Percentiles rank a stretch among this genome's conserved stretches.
Evolutionary conservation across 1,140 invertebrate species (phyloP).

Genomic region (Drosophila micromelanica): DNA sequence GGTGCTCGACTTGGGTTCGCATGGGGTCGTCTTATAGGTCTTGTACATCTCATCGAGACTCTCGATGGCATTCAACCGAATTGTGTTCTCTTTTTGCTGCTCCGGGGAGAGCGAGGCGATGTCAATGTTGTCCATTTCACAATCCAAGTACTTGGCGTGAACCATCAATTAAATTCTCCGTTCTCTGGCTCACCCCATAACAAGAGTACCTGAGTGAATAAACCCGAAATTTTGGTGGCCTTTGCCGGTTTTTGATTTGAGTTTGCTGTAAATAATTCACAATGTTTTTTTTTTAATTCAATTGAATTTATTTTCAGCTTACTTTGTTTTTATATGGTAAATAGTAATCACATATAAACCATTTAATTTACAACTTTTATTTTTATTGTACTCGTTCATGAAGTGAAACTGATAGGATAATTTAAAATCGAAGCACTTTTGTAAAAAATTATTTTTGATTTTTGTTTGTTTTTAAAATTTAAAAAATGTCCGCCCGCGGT

Average conservation of each 20-base stretch:
- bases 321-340: background rate
- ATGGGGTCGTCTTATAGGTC: constrained; percentile 14
- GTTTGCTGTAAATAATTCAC: constrained; percentile 5
- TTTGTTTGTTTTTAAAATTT: no score
- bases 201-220: constrained; percentile 11
- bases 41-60: constrained; percentile 38
- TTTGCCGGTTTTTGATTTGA: background rate
- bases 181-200: constrained; percentile 33
- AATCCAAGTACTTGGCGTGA: background rate
- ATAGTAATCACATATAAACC: no score
- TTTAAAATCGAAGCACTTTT: no score
- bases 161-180: constrained; percentile 15
- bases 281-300: background rate
- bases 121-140: constrained; percentile 3
- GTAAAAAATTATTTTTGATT: no score
- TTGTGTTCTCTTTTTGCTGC: constrained; percentile 7
- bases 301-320: background rate
- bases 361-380: no score
- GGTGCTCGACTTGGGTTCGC: background rate
- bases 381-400: no score
- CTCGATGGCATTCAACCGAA: constrained; percentile 3
- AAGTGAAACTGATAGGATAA: no score
- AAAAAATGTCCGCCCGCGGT: no score
- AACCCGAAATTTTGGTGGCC: constrained; percentile 21
- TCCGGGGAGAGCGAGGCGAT: constrained; percentile 9